A percentile compares a stretch with the other conserved stretches of the same genome.
Evolutionary conservation across 2,113 vertebrate genomes (phyloP).

Genomic region (Elaphurus davidianus): DNA sequence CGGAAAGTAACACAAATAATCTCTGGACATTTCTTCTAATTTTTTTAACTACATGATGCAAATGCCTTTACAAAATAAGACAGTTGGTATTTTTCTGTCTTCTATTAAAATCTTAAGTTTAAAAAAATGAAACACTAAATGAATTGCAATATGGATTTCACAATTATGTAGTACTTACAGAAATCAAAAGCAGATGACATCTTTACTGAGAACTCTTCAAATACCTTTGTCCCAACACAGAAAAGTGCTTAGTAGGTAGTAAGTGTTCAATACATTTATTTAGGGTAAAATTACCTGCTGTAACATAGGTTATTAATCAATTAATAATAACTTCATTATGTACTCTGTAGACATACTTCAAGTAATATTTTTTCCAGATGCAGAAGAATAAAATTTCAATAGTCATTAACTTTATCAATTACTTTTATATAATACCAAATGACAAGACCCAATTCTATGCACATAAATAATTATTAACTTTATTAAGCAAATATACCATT

Average conservation of each 20-base stretch:
- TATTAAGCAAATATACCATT: neutral
- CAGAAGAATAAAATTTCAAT: neutral
- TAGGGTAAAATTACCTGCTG: neutral
- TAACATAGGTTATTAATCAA: neutral
- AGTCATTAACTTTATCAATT: neutral
- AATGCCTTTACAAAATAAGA: neutral
- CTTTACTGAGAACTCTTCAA: neutral
- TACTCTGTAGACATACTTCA: neutral
- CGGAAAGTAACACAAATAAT: neutral
- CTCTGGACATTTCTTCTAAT: neutral
- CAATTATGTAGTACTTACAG: neutral
- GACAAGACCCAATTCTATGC: neutral
- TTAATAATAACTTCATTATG: neutral
- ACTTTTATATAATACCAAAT: neutral
- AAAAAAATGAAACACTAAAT: neutral
- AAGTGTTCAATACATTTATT: neutral
- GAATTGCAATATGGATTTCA: neutral
- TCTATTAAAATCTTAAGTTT: neutral
- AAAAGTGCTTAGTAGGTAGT: neutral
- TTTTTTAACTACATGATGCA: slow-evolving; percentile 7
- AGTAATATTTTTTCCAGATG: neutral
- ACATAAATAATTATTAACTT: neutral
- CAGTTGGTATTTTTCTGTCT: neutral
- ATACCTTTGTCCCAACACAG: neutral
- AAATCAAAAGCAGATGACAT: neutral